Base-by-base conservation (phyloP, 2,113 vertebrate genomes). In the Echinops telfairi region DNA sequence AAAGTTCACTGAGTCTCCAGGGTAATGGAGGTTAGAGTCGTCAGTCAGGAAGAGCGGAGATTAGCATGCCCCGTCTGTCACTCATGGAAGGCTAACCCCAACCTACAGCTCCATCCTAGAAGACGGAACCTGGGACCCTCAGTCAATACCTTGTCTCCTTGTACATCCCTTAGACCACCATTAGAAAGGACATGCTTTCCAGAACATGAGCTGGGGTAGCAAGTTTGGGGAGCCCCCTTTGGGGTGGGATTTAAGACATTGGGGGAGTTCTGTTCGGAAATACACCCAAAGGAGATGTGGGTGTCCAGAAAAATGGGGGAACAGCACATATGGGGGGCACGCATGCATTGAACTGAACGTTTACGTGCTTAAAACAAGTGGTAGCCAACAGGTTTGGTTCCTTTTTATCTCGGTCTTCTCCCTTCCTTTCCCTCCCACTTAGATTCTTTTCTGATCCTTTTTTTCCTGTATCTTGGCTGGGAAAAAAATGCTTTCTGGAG, bases 1-100 rank as follows among this genome's bases (percentile, higher is more conserved):
- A 83, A 96, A 94, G 94, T 94, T 96, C 73, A 77, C 90, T 95
- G 77, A 64, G 68, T 92, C 53, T 40, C 83, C 25, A 36, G 47
- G 78, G 64, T 33, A 82, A 89, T 43, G 25, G 76, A 92, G 70
- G 40, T 36, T 80, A 60, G 57, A 3, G 58, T 83, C 84, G 62
- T 91, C 20, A 31, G 64, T n/a, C 43, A 47, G 62, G 57, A 91
- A 77, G 75, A 91, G 43, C 40, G 88, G 40, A 20, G 86, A 88
- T 88, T 93, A 85, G 89, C 89, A 88, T 88, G 94, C 40, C 31
- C 64, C 78, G 87, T 62, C 29, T 82, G 87, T 62, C 29, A 68
- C 70, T 90, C 78, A 33, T 16, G 76, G 82, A 94, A 88, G 58
- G 47, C 71, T 88, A 68, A 31, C 10, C 10, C 47, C 64, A 29